Evolutionary conservation across 2,888 invertebrate genomes (phyloP).

Genomic region (Lithophane ornitopus): DNA sequence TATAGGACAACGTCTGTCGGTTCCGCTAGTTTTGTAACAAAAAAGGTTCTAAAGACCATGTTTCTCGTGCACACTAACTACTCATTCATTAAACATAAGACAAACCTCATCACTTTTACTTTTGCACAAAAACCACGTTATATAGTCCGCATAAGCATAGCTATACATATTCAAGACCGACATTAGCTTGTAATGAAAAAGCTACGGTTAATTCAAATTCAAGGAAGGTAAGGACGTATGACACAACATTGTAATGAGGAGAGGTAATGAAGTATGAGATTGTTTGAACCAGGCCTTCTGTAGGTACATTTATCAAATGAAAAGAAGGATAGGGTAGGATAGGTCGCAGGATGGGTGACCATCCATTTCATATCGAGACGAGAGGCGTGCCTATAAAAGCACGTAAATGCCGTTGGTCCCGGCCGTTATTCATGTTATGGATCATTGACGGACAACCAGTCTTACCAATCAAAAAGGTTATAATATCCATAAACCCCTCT

Average conservation of each 20-base stretch:
- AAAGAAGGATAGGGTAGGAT: too few species aligned
- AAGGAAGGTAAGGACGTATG: constrained; percentile 61
- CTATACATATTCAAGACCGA: constrained; percentile 81
- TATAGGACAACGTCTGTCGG: background rate
- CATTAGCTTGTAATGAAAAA: constrained; percentile 81
- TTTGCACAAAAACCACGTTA: constrained; percentile 30
- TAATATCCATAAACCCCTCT: background rate
- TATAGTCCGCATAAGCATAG: constrained; percentile 64
- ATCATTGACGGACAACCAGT: too few species aligned
- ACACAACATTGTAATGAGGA: constrained; percentile 61
- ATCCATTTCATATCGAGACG: too few species aligned
- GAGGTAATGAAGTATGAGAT: constrained; percentile 49
- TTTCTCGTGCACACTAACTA: background rate
- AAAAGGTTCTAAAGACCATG: background rate
- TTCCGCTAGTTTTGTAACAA: background rate
- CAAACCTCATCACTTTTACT: constrained; percentile 31
- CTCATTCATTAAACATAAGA: constrained; percentile 41
- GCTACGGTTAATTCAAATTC: constrained; percentile 78
- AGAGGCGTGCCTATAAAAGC: too few species aligned
- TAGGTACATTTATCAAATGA: background rate
- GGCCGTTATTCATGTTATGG: too few species aligned
- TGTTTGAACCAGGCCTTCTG: constrained; percentile 20
- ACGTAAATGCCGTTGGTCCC: too few species aligned
- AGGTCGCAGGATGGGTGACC: background rate
- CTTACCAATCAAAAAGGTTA: too few species aligned